Evolutionary conservation across 2,113 vertebrate species (phyloP).

Genomic region (Pipa parva): DNA sequence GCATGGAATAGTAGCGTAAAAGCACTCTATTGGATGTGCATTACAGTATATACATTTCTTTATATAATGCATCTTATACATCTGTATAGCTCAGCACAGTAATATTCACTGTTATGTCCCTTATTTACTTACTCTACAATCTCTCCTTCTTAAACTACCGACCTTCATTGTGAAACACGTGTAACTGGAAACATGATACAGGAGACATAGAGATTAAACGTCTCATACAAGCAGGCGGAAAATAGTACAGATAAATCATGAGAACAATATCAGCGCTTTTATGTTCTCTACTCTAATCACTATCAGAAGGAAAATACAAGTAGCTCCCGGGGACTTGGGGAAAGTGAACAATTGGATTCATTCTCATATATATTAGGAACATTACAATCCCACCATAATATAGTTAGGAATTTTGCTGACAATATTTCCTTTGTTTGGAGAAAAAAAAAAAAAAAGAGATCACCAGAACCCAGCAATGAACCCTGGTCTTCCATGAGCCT

Average conservation of each 20-base stretch:
- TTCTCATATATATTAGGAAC: conserved; percentile 28
- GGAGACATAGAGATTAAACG: conserved; percentile 32
- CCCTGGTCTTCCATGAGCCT: conserved; percentile 27
- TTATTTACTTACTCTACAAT: too few relatives aligned
- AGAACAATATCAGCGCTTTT: conserved; percentile 34
- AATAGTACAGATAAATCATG: conserved; percentile 39
- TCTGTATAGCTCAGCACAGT: too few relatives aligned
- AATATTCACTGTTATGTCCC: too few relatives aligned
- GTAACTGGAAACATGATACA: conserved; percentile 18
- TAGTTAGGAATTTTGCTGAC: conserved; percentile 7
- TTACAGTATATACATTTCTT: too few relatives aligned
- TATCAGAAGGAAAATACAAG: conserved; percentile 29
- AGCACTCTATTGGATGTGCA: too few relatives aligned
- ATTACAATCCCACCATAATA: conserved; percentile 7
- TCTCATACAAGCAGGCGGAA: conserved; percentile 23
- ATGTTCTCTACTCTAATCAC: conserved; percentile 36
- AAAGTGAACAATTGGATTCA: conserved; percentile 27
- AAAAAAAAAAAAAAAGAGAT: too few relatives aligned
- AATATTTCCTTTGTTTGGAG: conserved; percentile 22
- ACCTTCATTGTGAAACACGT: conserved; percentile 27
- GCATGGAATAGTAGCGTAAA: too few relatives aligned
- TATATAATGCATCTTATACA: too few relatives aligned
- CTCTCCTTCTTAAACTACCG: conserved; percentile 13
- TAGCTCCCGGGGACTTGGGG: conserved; percentile 27
- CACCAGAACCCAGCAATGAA: conserved; percentile 31